Evolutionary conservation across 1,140 invertebrate genomes (phyloP).

Genomic region (Drosophila pseudoananassae): DNA sequence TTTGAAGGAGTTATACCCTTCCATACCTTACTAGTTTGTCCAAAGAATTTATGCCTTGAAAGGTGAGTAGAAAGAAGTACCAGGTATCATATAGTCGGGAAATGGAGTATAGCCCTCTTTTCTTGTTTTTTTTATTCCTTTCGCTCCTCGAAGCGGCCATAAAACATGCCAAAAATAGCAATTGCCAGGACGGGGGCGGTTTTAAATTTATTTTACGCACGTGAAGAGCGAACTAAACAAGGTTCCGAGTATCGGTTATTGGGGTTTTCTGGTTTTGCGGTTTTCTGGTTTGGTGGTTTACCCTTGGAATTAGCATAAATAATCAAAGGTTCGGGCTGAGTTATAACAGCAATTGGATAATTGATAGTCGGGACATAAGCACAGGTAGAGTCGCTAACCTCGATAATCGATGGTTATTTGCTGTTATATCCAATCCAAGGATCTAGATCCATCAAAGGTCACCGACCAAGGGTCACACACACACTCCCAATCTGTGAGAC

Average conservation of each 20-base stretch:
- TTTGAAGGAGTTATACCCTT: no score
- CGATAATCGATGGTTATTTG: constrained; percentile 1
- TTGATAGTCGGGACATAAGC: constrained; percentile 29
- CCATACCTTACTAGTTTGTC: no score
- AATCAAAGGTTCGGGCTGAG: constrained; percentile 25
- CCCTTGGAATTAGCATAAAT: constrained; percentile 63
- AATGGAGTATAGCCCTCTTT: no score
- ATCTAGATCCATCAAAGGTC: constrained; percentile 37
- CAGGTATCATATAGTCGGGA: no score
- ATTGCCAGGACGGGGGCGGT: constrained; percentile 30
- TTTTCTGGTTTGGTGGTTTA: neutral
- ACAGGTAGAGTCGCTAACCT: neutral
- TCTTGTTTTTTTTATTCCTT: neutral
- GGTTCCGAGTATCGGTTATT: neutral
- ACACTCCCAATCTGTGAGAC: constrained; percentile 18
- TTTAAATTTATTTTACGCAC: constrained; percentile 78
- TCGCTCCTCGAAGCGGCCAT: constrained; percentile 30
- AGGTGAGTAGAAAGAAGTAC: no score
- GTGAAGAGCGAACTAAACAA: constrained; percentile 55
- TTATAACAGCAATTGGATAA: constrained; percentile 50
- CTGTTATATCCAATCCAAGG: no score
- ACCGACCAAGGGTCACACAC: constrained; percentile 26
- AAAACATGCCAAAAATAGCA: constrained; percentile 81
- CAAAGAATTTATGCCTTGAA: no score
- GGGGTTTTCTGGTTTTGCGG: neutral